Percentiles rank a stretch among this genome's conserved stretches.
These are phyloP conservation scores for Omphaloscelis lunosa DNA, from an alignment of 2,888 invertebrate species.

Conservation along the genomic window DNA sequence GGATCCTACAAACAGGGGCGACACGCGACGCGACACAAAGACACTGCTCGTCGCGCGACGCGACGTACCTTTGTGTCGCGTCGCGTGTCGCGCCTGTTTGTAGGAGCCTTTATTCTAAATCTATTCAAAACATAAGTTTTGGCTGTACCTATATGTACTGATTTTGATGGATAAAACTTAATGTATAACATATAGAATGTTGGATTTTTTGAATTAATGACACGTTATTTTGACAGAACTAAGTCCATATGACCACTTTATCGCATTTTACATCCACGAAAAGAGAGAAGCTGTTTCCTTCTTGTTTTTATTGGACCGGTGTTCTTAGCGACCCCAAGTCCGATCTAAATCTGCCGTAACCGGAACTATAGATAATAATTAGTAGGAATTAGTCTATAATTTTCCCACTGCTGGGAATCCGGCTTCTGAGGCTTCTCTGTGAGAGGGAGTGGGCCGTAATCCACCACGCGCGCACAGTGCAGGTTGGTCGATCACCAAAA, in stretches of 20 bases:
- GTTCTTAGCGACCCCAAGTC: background rate
- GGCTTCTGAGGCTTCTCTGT: background rate
- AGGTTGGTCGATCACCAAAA: background rate
- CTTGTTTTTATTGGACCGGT: background rate
- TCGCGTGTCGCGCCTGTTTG: no score
- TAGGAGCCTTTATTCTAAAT: background rate
- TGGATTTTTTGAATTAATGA: background rate
- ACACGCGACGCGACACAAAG: no score
- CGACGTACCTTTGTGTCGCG: no score
- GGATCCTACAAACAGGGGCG: no score
- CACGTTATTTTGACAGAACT: background rate
- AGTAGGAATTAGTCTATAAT: background rate
- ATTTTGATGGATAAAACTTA: background rate
- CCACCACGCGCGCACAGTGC: no score
- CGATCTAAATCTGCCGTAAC: background rate
- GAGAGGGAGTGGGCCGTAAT: background rate
- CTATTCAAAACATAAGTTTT: background rate
- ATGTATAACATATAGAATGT: background rate
- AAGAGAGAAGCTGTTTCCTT: background rate
- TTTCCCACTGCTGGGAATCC: background rate
- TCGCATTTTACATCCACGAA: background rate
- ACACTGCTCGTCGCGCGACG: no score
- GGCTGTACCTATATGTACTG: background rate
- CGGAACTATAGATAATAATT: background rate
- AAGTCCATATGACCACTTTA: background rate